Percentiles rank a stretch among this genome's conserved stretches.
Conservation (phyloP, 2,113 vertebrate genomes). For the Rutilus rutilus region DNA sequence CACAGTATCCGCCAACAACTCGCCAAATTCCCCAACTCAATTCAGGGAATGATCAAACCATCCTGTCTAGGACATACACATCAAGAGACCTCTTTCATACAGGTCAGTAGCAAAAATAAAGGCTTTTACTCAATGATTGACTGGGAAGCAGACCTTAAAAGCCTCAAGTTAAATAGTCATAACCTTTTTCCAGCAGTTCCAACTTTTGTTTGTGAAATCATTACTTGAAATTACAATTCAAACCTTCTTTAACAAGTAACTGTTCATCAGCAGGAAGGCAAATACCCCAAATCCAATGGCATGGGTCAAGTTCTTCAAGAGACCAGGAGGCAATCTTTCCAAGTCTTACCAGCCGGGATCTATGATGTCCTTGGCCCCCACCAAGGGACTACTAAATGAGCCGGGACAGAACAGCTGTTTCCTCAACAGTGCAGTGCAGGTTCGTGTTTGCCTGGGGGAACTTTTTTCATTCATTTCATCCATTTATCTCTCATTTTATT, state of each 20-base stretch:
- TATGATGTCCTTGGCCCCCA: conserved; percentile 92
- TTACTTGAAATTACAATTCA: background rate
- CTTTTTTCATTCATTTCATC: too few relatives aligned
- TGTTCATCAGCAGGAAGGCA: conserved; percentile 54
- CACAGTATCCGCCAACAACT: conserved; percentile 27
- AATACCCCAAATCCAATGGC: conserved; percentile 82
- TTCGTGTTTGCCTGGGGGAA: conserved; percentile 62
- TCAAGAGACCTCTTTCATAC: conserved; percentile 21
- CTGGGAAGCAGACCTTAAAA: conserved; percentile 1
- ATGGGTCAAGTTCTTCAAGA: conserved; percentile 93
- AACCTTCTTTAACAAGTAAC: conserved; percentile 7
- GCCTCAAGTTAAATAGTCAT: conserved; percentile 16
- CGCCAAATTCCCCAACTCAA: conserved; percentile 7
- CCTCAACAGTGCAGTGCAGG: conserved; percentile 99
- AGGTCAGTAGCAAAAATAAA: conserved; percentile 5
- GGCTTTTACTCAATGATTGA: background rate
- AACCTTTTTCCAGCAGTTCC: background rate
- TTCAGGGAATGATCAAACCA: conserved; percentile 36
- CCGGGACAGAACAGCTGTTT: conserved; percentile 99
- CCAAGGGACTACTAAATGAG: conserved; percentile 94
- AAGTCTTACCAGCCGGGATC: conserved; percentile 94
- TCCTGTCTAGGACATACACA: conserved; percentile 10
- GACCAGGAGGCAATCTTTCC: conserved; percentile 88
- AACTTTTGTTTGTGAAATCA: background rate
- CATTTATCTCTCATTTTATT: too few relatives aligned